These are phyloP conservation scores for Phaethornis superciliosus DNA, from an alignment of 2,113 vertebrate genomes.

Conservation along the genomic window DNA sequence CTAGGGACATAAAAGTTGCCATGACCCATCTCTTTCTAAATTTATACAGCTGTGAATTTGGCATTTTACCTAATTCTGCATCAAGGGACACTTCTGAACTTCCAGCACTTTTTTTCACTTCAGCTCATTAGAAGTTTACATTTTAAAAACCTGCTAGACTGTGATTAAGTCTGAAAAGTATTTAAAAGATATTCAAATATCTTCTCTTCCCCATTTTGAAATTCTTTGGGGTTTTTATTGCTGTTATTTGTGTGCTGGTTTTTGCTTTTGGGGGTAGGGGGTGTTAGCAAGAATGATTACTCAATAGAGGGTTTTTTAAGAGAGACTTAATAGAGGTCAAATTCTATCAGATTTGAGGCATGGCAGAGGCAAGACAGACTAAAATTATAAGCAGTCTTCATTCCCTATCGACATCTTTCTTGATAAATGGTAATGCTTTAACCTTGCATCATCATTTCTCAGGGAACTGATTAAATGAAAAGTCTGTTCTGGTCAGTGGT, in stretches of 20 bases:
- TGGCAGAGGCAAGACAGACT: not conserved
- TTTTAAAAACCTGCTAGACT: not conserved
- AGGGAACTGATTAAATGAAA: slow-evolving; percentile 29
- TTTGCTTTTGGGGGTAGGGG: not conserved
- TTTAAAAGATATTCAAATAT: not conserved
- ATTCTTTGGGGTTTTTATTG: not conserved
- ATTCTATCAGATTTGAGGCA: not conserved
- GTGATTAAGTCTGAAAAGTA: not conserved
- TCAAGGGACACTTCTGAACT: not conserved
- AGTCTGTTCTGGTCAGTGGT: not conserved
- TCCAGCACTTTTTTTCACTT: not conserved
- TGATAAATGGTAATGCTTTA: slow-evolving; percentile 23
- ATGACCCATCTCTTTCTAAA: not conserved
- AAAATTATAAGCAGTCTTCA: not conserved
- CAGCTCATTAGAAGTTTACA: not conserved
- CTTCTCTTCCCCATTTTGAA: not conserved
- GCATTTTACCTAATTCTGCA: not conserved
- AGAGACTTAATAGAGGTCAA: too few species aligned
- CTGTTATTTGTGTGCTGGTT: too few species aligned
- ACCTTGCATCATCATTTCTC: slow-evolving; percentile 22
- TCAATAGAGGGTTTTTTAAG: not conserved
- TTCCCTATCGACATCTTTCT: slow-evolving; percentile 5
- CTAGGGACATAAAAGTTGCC: not conserved
- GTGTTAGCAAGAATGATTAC: not conserved
- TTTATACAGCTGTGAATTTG: not conserved